Conservation (phyloP, 92 coral and sea anemone species). For the Montipora capitata region DNA sequence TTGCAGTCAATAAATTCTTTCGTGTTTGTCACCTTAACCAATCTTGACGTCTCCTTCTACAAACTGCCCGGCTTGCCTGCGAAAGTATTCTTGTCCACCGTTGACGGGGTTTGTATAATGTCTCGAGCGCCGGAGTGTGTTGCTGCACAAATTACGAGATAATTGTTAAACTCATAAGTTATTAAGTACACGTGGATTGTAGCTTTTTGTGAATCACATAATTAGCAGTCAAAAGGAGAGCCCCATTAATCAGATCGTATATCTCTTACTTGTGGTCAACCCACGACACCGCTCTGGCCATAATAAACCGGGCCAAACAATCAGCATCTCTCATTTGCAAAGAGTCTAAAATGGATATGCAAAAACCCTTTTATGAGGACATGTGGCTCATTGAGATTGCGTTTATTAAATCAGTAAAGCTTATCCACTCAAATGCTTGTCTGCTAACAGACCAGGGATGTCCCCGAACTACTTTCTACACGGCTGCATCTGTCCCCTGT, state of each 20-base stretch:
- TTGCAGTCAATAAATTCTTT: neutral
- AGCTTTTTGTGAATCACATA: constrained; percentile 7
- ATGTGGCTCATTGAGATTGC: constrained; percentile 85
- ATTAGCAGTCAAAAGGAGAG: constrained; percentile 43
- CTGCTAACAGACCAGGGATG: neutral
- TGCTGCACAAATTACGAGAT: neutral
- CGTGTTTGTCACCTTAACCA: neutral
- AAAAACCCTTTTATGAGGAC: constrained; percentile 86
- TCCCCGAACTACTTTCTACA: neutral
- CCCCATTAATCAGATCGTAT: constrained; percentile 66
- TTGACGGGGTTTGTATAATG: neutral
- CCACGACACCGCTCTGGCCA: constrained; percentile 67
- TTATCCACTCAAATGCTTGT: constrained; percentile 30
- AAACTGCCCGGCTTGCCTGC: neutral
- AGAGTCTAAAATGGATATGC: constrained; percentile 88
- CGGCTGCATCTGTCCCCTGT: constrained; percentile 1
- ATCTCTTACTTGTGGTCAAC: constrained; percentile 75
- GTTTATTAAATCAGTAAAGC: constrained; percentile 72
- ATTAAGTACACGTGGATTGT: constrained; percentile 55
- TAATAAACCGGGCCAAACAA: constrained; percentile 78
- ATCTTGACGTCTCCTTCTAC: neutral
- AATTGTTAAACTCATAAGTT: constrained; percentile 29
- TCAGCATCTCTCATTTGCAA: constrained; percentile 76
- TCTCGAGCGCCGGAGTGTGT: too few relatives aligned
- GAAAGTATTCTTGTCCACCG: neutral